Percentiles rank a stretch among this genome's conserved stretches.
These are phyloP conservation scores for Drosophila quadrilineata DNA, from an alignment of 1,140 invertebrate genomes.

Conservation along the genomic window DNA sequence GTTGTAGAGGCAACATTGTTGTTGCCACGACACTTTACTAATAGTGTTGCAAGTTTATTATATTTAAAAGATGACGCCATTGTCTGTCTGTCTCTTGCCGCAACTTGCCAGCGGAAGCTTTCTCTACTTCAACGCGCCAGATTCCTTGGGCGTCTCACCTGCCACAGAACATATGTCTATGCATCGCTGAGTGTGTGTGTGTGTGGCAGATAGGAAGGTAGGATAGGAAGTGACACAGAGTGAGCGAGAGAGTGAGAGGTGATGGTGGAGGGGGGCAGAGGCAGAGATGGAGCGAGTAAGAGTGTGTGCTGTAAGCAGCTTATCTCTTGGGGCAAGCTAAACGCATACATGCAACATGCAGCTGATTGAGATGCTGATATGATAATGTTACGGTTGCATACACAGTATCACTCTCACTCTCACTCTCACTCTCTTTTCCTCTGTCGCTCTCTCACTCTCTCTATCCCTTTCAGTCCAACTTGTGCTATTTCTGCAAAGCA, in stretches of 20 bases:
- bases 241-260: too few relatives aligned
- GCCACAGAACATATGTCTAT: background rate
- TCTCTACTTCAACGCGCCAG: slow-evolving; percentile 6
- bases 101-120: slow-evolving; percentile 34
- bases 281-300: too few relatives aligned
- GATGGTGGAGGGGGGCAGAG: too few relatives aligned
- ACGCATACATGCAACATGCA: background rate
- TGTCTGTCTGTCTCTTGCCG: slow-evolving; percentile 7
- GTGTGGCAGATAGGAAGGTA: too few relatives aligned
- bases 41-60: slow-evolving; percentile 23
- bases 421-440: too few relatives aligned
- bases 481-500: too few relatives aligned
- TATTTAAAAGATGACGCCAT: slow-evolving; percentile 30
- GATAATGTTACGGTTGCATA: background rate
- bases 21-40: slow-evolving; percentile 13
- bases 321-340: background rate
- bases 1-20: background rate
- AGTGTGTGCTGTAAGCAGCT: slow-evolving; percentile 9
- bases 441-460: too few relatives aligned
- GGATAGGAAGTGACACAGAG: too few relatives aligned
- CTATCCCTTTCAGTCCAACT: too few relatives aligned
- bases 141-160: slow-evolving; percentile 9
- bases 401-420: too few relatives aligned
- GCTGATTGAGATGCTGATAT: background rate
- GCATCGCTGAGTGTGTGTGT: background rate